Base-by-base conservation (phyloP, 2,113 vertebrate species). In the Brachyistius frenatus region DNA sequence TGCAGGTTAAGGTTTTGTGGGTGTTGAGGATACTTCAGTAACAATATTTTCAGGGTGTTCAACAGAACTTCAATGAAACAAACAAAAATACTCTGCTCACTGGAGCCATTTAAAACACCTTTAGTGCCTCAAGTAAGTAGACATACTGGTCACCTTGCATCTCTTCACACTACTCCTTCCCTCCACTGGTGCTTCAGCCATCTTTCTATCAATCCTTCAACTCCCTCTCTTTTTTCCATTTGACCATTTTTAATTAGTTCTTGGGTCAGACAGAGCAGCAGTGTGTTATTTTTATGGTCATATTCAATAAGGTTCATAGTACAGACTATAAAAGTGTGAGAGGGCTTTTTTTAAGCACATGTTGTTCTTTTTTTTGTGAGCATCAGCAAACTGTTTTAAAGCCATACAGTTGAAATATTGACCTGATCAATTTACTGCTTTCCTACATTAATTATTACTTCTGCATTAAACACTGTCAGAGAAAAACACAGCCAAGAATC, bases 91-190 rank as follows among this genome's bases (percentile, higher is more conserved):
- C 15, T 2, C 6, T 16, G 49, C 4, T 23, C 16, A 23, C n/a
- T 16, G 14, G n/a, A 14, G 39, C 16, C 32, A 81, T 55, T 23
- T 62, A 66, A 75, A 74, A 81, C 52, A 41, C 35, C 46, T 47
- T 32, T 49, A 63, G 65, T 9, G 46, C 66, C 16, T 46, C 16
- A 44, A 46, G 41, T 14, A 53, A 62, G 66, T 36, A 31, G 32
- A 84, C 23, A 23, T 23, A 23, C 23, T 23, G 23, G 23, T 79
- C 33, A 55, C 13, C 15, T 82, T 81, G 55, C 66, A n/a, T 32
- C 78, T 68, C 10, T 14, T 30, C 52, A 30, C n/a, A 30, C 53
- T 23, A 23, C 46, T 52, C 49, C 54, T 53, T 67, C 68, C 62
- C 13, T 23, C 13, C 37, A 57, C 47, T 39, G 55, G 33, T 7